Evolutionary conservation across 1,140 invertebrate species (phyloP), one percentile per base, ranked within the genome.

Genomic region (Limonius californicus): DNA sequence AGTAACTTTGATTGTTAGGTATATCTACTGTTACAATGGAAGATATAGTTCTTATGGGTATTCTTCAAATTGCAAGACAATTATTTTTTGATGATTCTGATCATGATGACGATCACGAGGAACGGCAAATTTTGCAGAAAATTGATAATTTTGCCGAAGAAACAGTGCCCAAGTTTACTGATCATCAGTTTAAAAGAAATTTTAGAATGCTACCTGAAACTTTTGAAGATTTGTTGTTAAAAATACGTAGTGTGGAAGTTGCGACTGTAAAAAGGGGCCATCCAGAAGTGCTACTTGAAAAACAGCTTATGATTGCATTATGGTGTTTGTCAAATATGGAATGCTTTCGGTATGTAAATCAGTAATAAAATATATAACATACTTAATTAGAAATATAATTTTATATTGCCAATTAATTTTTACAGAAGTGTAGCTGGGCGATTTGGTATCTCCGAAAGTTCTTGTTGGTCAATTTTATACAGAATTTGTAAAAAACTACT

Each of bases 81-180:
- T n/a, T n/a, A n/a, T n/a, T n/a, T n/a, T n/a, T n/a, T n/a, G n/a
- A n/a, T n/a, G n/a, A n/a, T n/a, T n/a, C n/a, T n/a, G n/a, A n/a
- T n/a, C n/a, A n/a, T n/a, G n/a, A n/a, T n/a, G n/a, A n/a, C n/a
- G n/a, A n/a, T n/a, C n/a, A n/a, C n/a, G n/a, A n/a, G n/a, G n/a
- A n/a, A n/a, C n/a, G n/a, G n/a, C n/a, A n/a, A n/a, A n/a, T n/a
- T n/a, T n/a, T n/a, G n/a, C n/a, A n/a, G n/a, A n/a, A n/a, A n/a
- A n/a, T n/a, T n/a, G 45, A 50, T 3, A 21, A 21, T 18, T 50
- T 50, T 50, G 45, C 16, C n/a, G 45, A 50, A 50, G 16, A 50
- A 9, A 18, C 19, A 12, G 2, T 50, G 14, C 45, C 45, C 3
- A 18, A 12, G 19, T 7, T 50, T 3, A 19, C 3, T 14, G n/a